A percentile compares a stretch with the other conserved stretches of the same genome.
These are phyloP conservation scores for Lepidurus couesii DNA, from an alignment of 1,140 invertebrate genomes.

Conservation along the genomic window DNA sequence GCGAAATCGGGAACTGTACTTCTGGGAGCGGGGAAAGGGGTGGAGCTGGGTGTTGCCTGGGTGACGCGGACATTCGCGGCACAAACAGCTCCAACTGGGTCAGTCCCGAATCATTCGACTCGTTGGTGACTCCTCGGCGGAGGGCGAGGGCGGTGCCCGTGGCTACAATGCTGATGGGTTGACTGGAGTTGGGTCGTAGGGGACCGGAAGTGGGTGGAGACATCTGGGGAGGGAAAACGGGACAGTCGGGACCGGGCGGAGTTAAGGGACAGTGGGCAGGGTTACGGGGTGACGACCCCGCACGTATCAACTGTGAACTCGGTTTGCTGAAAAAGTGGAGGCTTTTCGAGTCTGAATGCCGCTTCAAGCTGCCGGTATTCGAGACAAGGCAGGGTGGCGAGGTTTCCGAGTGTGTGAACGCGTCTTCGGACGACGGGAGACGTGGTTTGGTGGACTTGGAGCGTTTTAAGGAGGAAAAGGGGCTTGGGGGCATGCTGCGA, in stretches of 20 bases:
- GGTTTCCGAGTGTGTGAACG: neutral
- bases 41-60: conserved; percentile 16
- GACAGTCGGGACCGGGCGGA: conserved; percentile 31
- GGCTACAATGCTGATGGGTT: conserved; percentile 28
- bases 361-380: neutral
- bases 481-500: conserved; percentile 33
- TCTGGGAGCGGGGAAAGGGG: conserved; percentile 30
- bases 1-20: conserved; percentile 8
- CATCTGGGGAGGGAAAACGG: neutral
- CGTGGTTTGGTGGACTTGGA: conserved; percentile 24
- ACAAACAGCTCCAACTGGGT: neutral
- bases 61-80: conserved; percentile 24
- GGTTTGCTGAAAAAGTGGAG: neutral
- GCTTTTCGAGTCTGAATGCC: neutral
- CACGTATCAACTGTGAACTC: neutral
- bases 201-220: neutral
- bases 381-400: neutral
- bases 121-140: conserved; percentile 18
- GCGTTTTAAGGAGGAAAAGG: conserved; percentile 33
- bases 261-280: conserved; percentile 16
- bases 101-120: conserved; percentile 21
- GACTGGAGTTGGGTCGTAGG: conserved; percentile 26
- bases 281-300: neutral
- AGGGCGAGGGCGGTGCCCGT: neutral
- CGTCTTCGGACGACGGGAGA: neutral